Base-by-base conservation (phyloP, 2,113 vertebrate species). In the Leiothrix lutea region DNA sequence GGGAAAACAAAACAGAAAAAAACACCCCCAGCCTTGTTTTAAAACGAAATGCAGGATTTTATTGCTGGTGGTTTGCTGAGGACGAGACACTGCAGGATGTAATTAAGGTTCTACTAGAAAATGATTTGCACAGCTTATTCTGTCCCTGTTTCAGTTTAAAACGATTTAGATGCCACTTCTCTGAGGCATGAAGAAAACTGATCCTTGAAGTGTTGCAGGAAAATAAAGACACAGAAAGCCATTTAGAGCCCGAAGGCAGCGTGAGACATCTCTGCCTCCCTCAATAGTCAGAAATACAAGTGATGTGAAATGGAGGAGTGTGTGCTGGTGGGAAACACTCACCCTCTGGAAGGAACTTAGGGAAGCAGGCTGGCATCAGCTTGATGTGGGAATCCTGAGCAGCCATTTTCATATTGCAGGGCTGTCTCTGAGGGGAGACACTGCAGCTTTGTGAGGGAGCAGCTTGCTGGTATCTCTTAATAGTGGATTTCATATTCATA, bases 51-150 rank as follows among this genome's bases (percentile, higher is more conserved):
- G 83, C 94, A 92, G 94, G 85, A 77, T 91, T 92, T 94, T 91
- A 95, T 94, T 95, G 91, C 96, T 74, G 60, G 91, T 91, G 89
- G 92, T 95, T 95, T 94, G 91, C 96, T 79, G 91, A 89, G 89
- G 95, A 97, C 18, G 61, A 95, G 91, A 81, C 89, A 94, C 93
- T 94, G 95, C 96, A 95, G 93, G 94, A 97, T 95, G 91, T 95
- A 97, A 97, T 96, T 95, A 96, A 95, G 89, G 94, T 93, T 95
- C 91, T 91, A 81, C 61, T 91, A 95, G 94, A 94, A 94, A 96
- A 94, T 95, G 74, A 91, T 90, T 97, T 96, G 96, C 96, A 94
- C 88, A 86, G 95, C 91, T 95, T 97, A 97, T 92, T 96, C 91
- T 93, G 64, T 88, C 92, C 91, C 86, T 96, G 79, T 92, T 94